These are phyloP conservation scores for Uloborus diversus DNA, from an alignment of 1,140 invertebrate genomes.

Conservation along the genomic window DNA sequence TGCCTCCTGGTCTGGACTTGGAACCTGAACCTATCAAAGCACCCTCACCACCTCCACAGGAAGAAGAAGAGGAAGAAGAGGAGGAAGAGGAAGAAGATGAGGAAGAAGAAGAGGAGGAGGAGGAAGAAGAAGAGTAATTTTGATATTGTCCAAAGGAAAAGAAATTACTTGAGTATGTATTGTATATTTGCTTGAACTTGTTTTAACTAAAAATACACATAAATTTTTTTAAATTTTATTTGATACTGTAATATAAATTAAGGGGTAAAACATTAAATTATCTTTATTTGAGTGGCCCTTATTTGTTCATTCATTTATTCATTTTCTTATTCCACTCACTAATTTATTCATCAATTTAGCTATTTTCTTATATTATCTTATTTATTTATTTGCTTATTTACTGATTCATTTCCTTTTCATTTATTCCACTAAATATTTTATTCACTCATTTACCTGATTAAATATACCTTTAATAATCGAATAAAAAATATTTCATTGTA, in stretches of 20 bases:
- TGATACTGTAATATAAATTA: no score
- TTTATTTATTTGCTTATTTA: no score
- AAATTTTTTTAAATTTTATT: no score
- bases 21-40: conserved; percentile 45
- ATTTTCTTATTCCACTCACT: neutral
- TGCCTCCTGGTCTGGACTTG: conserved; percentile 56
- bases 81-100: conserved; percentile 58
- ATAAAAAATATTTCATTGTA: no score
- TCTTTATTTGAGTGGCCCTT: neutral
- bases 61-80: conserved; percentile 59
- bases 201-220: neutral
- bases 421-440: no score
- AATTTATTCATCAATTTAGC: neutral
- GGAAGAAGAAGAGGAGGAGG: conserved; percentile 55
- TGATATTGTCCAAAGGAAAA: conserved; percentile 2
- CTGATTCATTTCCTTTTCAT: no score
- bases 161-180: conserved; percentile 25
- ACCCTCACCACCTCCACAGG: conserved; percentile 18
- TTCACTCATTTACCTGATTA: no score
- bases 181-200: neutral
- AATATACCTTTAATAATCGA: no score
- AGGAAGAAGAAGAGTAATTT: conserved; percentile 1
- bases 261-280: neutral
- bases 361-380: neutral
- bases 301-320: neutral